Evolutionary conservation across 2,888 invertebrate species (phyloP), one percentile per base, ranked within the genome.

Genomic region (Lamellibrachia columna): DNA sequence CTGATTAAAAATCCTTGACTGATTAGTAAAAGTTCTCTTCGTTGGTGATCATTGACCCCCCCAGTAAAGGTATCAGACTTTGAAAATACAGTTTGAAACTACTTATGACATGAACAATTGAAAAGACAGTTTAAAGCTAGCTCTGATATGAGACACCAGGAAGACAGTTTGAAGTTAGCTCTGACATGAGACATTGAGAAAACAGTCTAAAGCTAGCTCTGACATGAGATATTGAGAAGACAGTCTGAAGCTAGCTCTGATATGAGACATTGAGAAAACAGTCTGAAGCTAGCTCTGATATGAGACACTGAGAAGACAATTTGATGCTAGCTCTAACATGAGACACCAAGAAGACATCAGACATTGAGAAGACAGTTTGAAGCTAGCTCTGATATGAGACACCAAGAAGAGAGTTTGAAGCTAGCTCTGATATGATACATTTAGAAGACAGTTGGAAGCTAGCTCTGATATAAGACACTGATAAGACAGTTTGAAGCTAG

Each of bases 401-500:
- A 40, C 58, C 15, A 91, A 15, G 22, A 95, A 96, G 75, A 22
- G 22, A 75, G 75, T 15, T 11, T 75, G 75, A 75, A 75, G 75
- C 4, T 75, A n/a, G n/a, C 1, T 22, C 22, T 22, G 3, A 15
- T 6, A 75, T 11, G 22, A 75, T 15, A 58, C 40, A 40, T 15
- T 58, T 90, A 8, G 22, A 95, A 96, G 75, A 22, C 75, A 75
- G 75, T 15, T 2, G 15, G 75, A 75, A 75, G 75, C 22, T 75
- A n/a, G n/a, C 1, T 22, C 22, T 22, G 3, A 15, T 6, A 75
- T 11, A 22, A 75, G 75, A 58, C 40, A 40, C 58, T 58, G 91
- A 15, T 7, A 95, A 96, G 75, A 22, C 75, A 75, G 75, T 15
- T 11, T 75, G 75, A 75, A 75, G 75, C 22, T 75, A n/a, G n/a